phyloP scores from a whole-genome alignment of 1,140 invertebrate species.

The Philopotamus ludificatus region DNA sequence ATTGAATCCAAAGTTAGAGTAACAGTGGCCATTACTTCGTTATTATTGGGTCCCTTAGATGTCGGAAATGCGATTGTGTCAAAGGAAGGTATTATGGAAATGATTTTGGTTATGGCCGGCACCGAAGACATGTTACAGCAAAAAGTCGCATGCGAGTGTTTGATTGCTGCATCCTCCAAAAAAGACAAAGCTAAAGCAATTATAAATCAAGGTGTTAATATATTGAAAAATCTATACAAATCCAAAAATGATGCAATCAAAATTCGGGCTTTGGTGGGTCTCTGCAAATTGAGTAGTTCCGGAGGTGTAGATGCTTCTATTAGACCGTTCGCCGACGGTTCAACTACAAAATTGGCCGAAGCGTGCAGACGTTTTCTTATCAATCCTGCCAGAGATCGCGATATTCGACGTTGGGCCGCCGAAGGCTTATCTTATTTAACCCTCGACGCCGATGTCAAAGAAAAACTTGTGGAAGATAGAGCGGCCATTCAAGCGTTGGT shows the following conservation, averaged over 20 bases:
- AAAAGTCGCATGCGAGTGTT: constrained; percentile 92
- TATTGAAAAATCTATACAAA: constrained; percentile 91
- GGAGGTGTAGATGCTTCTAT: constrained; percentile 95
- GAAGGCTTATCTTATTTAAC: constrained; percentile 97
- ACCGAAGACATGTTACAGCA: constrained; percentile 83
- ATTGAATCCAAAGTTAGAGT: constrained; percentile 89
- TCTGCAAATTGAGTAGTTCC: constrained; percentile 95
- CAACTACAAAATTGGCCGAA: constrained; percentile 88
- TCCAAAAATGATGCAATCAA: constrained; percentile 89
- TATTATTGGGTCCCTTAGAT: constrained; percentile 89
- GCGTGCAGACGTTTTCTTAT: constrained; percentile 90
- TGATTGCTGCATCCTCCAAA: constrained; percentile 94
- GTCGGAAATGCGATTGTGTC: constrained; percentile 91
- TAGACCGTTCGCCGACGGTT: constrained; percentile 92
- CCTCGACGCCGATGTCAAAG: constrained; percentile 97
- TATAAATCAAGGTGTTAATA: constrained; percentile 87
- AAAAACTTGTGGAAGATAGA: constrained; percentile 88
- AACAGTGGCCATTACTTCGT: constrained; percentile 83
- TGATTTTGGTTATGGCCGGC: constrained; percentile 96
- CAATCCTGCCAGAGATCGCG: constrained; percentile 80
- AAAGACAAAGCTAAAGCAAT: constrained; percentile 95
- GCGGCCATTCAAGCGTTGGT: constrained; percentile 82
- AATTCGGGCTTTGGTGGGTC: constrained; percentile 85
- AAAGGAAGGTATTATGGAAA: constrained; percentile 90
- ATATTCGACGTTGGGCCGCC: constrained; percentile 92